phyloP scores from a whole-genome alignment of 2,113 vertebrate genomes.

The Loxodonta africana region DNA sequence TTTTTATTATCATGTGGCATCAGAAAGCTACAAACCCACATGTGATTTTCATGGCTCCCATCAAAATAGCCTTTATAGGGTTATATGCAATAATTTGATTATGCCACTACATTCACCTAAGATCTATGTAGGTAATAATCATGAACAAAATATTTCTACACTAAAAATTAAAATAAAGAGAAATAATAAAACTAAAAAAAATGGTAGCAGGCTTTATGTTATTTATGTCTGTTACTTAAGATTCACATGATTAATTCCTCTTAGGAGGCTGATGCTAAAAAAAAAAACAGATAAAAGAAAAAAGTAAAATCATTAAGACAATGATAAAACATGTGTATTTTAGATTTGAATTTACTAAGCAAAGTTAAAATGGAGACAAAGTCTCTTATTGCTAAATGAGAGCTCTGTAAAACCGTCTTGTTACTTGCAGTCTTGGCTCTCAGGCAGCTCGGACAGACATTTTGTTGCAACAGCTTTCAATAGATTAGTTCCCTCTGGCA shows the following conservation, averaged over 20 bases:
- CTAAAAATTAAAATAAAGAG: slow-evolving; percentile 57
- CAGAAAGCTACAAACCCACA: slow-evolving; percentile 3
- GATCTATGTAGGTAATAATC: background rate
- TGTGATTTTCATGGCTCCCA: background rate
- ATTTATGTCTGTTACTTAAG: slow-evolving; percentile 38
- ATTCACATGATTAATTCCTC: background rate
- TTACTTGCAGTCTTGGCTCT: background rate
- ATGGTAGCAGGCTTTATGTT: background rate
- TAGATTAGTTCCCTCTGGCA: background rate
- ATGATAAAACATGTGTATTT: background rate
- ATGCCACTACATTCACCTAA: background rate
- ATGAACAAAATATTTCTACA: background rate
- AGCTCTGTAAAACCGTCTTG: background rate
- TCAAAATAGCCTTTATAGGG: slow-evolving; percentile 50
- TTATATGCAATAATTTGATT: slow-evolving; percentile 2
- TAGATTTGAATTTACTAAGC: background rate
- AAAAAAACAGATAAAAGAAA: background rate
- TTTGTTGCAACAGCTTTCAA: background rate
- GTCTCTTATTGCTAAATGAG: background rate
- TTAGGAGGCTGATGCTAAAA: background rate
- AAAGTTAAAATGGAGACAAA: background rate
- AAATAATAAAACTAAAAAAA: slow-evolving; percentile 50
- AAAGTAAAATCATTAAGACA: background rate
- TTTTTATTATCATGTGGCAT: slow-evolving; percentile 19
- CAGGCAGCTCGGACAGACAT: background rate